Evolutionary conservation across 2,797 vertebrate species (phyloP), one percentile per base, ranked within the genome.

Genomic region (Pristis pectinata): DNA sequence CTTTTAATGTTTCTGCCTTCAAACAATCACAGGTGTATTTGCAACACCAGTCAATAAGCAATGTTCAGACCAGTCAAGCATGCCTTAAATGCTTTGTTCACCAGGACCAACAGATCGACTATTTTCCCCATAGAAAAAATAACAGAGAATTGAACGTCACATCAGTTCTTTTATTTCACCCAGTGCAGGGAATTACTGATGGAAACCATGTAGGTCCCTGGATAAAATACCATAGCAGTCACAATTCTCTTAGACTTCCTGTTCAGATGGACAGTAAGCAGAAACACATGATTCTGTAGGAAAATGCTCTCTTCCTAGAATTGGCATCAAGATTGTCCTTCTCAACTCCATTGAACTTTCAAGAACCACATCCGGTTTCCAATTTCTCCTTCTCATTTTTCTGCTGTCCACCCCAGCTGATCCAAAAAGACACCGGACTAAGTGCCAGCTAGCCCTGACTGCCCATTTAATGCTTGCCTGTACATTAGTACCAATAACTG

Each of bases 101-200:
- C 17, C 61, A 67, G 59, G 61, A 37, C n/a, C 91, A 67, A 41
- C 59, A 41, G 19, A 22, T n/a, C 67, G 27, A 91, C 41, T 91
- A 91, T 22, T 67, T 91, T 91, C 8, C 61, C 61, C n/a, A 91
- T 30, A 91, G 87, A 74, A n/a, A 91, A 91, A 91, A 41, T 19
- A 67, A 27, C 59, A 41, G 61, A 37, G 87, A 41, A 24, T 41
- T 67, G 87, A 91, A 91, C 61, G 19, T 8, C 19, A 67, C 34
- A 15, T n/a, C n/a, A 10, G 87, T 91, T 67, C n/a, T n/a, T 37
- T 91, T 64, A 1, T 67, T 41, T 41, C n/a, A 9, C 87, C n/a
- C n/a, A 91, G 61, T 30, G 1, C 19, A 37, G 8, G 87, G 37
- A 37, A 15, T 87, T 56, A 85, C 27, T 85, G 53, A 87, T 87